phyloP scores from a whole-genome alignment of 2,113 vertebrate genomes.

The Calidris pygmaea region DNA sequence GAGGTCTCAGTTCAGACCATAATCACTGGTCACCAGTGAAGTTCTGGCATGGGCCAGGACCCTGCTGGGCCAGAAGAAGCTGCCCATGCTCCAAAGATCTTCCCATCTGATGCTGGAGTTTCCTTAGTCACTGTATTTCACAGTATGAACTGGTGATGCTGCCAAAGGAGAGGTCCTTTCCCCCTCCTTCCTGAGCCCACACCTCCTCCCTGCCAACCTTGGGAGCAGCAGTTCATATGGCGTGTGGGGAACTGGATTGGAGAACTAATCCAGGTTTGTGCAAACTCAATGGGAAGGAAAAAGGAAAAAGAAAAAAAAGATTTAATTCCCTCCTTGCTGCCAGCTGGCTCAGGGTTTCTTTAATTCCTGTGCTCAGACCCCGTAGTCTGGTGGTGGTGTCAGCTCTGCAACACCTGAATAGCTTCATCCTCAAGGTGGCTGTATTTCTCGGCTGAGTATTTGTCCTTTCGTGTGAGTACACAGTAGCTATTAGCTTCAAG shows the following conservation, averaged over 20 bases:
- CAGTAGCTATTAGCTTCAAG: neutral
- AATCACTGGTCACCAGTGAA: neutral
- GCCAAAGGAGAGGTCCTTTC: neutral
- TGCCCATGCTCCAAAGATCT: neutral
- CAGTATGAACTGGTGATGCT: neutral
- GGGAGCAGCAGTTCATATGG: neutral
- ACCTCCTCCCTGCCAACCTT: neutral
- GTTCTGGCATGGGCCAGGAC: neutral
- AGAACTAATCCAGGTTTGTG: neutral
- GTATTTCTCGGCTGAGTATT: neutral
- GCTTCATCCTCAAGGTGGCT: neutral
- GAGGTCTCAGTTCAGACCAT: neutral
- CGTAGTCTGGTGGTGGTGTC: neutral
- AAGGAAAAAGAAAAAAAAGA: neutral
- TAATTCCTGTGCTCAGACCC: neutral
- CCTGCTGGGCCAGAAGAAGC: neutral
- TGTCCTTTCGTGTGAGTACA: neutral
- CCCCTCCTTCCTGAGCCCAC: neutral
- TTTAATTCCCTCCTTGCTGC: neutral
- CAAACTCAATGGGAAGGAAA: neutral
- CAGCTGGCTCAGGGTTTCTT: neutral
- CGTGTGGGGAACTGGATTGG: neutral
- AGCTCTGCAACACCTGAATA: neutral
- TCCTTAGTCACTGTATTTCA: neutral
- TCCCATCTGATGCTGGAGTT: neutral